Conservation (phyloP, 2,888 invertebrate genomes). For the Acanthococcus lagerstroemiae region DNA sequence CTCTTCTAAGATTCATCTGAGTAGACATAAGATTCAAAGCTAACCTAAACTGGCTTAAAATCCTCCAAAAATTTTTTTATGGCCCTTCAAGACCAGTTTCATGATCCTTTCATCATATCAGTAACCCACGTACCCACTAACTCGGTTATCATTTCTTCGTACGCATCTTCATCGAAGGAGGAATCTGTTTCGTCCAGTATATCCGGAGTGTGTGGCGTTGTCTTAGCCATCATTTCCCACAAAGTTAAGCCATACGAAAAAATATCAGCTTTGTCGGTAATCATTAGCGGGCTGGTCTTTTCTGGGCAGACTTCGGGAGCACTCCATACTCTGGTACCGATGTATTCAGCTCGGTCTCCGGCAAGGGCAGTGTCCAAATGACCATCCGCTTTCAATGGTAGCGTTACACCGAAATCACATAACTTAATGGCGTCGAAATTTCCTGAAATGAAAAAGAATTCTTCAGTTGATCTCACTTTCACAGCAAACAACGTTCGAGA, state of each 20-base stretch:
- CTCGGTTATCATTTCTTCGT: slow-evolving; percentile 38
- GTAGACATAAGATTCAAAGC: too few relatives aligned
- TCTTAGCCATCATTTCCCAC: slow-evolving; percentile 70
- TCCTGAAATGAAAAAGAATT: slow-evolving; percentile 40
- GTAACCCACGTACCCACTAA: slow-evolving; percentile 8
- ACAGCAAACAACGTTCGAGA: not conserved
- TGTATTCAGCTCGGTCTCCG: slow-evolving; percentile 50
- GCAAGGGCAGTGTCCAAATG: slow-evolving; percentile 38
- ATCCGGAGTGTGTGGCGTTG: slow-evolving; percentile 53
- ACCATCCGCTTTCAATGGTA: slow-evolving; percentile 57
- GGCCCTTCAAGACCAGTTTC: too few relatives aligned
- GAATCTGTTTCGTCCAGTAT: slow-evolving; percentile 35
- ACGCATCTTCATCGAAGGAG: slow-evolving; percentile 35
- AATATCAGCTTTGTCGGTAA: slow-evolving; percentile 64
- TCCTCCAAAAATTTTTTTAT: too few relatives aligned
- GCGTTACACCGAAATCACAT: slow-evolving; percentile 75
- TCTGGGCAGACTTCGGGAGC: slow-evolving; percentile 60
- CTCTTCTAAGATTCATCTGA: too few relatives aligned
- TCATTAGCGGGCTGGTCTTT: slow-evolving; percentile 40
- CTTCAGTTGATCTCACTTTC: too few relatives aligned
- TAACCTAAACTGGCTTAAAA: too few relatives aligned
- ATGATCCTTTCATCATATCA: slow-evolving; percentile 33
- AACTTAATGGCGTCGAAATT: slow-evolving; percentile 65
- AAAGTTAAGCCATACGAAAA: slow-evolving; percentile 68
- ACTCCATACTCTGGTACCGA: slow-evolving; percentile 68